Base-by-base conservation (phyloP, 92 coral and sea anemone genomes). In the Desmophyllum pertusum region DNA sequence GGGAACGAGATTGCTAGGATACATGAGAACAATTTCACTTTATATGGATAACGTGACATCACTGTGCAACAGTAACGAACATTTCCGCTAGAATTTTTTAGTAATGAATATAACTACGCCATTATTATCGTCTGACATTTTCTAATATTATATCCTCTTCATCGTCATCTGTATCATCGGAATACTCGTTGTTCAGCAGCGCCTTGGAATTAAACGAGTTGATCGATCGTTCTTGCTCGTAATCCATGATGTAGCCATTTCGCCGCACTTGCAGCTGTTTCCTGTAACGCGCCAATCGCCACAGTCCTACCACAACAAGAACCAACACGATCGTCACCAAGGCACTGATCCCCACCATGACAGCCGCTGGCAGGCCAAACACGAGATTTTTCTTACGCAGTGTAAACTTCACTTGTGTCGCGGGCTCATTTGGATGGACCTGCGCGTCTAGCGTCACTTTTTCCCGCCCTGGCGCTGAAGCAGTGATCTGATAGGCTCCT, bases 151-250 rank as follows among this genome's bases (percentile, higher is more conserved):
- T 92, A 41, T 97, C 99, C 52, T 93, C 95, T 55, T 97, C 99
- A 37, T 97, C 99, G 35, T 97, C 99, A 25, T 97, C 99, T 29
- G 97, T 93, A 64, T 97, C 99, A 71, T 97, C 99, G 35, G 98
- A 94, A 80, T 94, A 94, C 64, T 97, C 99, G 76, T 94, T 90
- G 78, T 89, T 89, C 17, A 97, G 89, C 82, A 97, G 81, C 84
- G 99, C 95, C 81, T 97, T 97, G 13, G 99, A 97, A 51, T 97
- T 97, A 45, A 97, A 97, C 3, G 99, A 94, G 55, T 94, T 91
- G 43, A 97, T 42, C 7, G 98, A 94, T 79, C 91, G 61, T 35
- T 93, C 96, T 42, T 93, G 88, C 25, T 97, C 98, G 64, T 94
- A 97, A 29, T 97, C 99, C 55, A 89, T 90, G 17, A 92, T 87